Percentiles rank a stretch among this genome's conserved stretches.
Evolutionary conservation across 2,888 invertebrate genomes (phyloP).

Genomic region (Caenorhabditis zanzibari): DNA sequence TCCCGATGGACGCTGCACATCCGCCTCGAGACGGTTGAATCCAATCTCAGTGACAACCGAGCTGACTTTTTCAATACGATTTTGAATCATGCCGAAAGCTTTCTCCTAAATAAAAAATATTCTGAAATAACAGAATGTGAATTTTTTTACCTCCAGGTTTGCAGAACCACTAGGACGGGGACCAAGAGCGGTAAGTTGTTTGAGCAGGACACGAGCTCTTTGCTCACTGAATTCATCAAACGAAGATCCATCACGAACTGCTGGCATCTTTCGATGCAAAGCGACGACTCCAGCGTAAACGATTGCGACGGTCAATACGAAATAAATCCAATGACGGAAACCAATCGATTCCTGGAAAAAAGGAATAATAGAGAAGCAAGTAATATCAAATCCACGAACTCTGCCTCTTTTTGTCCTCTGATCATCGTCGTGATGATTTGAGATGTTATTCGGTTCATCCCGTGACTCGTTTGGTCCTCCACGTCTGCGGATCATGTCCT

Average conservation of each 20-base stretch:
- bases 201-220: constrained; percentile 77
- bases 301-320: constrained; percentile 75
- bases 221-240: constrained; percentile 69
- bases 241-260: constrained; percentile 59
- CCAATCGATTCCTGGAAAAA: constrained; percentile 75
- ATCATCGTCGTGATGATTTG: neutral
- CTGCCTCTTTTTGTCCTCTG: constrained; percentile 14
- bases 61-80: constrained; percentile 40
- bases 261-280: constrained; percentile 75
- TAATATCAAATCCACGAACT: constrained; percentile 7
- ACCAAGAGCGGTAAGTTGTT: constrained; percentile 76
- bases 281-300: constrained; percentile 80
- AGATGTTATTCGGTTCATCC: constrained; percentile 6
- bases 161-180: constrained; percentile 81
- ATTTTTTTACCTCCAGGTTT: constrained; percentile 74
- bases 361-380: neutral
- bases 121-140: neutral
- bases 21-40: constrained; percentile 69
- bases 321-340: constrained; percentile 80
- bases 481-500: constrained; percentile 51
- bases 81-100: constrained; percentile 68
- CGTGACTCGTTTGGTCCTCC: constrained; percentile 22
- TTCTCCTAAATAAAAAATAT: constrained; percentile 46
- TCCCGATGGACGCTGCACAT: constrained; percentile 88
- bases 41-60: constrained; percentile 28